phyloP scores from a whole-genome alignment of 2,797 vertebrate genomes.

The Odontamblyopus lacepedii region DNA sequence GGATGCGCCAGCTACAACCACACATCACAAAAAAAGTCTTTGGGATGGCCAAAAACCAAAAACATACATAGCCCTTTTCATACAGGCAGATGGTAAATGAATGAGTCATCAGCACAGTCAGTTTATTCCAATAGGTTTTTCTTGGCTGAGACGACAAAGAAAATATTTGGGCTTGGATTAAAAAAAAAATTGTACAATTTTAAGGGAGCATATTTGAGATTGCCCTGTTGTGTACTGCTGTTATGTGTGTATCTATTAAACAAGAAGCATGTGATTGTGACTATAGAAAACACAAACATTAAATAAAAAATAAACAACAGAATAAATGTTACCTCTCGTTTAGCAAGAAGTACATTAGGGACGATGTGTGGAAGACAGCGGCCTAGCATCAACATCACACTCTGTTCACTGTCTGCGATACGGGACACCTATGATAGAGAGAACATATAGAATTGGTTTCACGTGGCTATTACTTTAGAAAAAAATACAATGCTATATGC shows the following conservation, averaged over 20 bases:
- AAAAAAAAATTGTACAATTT: neutral
- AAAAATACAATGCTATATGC: slow-evolving; percentile 4
- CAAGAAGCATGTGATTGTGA: slow-evolving; percentile 47
- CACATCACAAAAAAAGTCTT: slow-evolving; percentile 3
- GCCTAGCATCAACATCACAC: slow-evolving; percentile 97
- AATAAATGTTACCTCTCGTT: slow-evolving; percentile 89
- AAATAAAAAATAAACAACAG: slow-evolving; percentile 12
- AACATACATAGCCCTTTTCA: slow-evolving; percentile 22
- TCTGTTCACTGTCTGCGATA: slow-evolving; percentile 95
- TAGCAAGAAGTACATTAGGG: slow-evolving; percentile 96
- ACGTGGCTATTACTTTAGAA: neutral
- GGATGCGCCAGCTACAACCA: neutral
- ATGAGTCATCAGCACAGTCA: slow-evolving; percentile 26
- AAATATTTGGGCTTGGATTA: neutral
- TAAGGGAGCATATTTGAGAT: neutral
- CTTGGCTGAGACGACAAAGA: slow-evolving; percentile 4
- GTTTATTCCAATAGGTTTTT: slow-evolving; percentile 15
- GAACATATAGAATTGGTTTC: neutral
- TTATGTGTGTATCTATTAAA: slow-evolving; percentile 65
- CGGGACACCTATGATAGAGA: slow-evolving; percentile 85
- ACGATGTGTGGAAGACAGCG: slow-evolving; percentile 98
- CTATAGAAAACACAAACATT: slow-evolving; percentile 19
- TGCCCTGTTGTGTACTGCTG: slow-evolving; percentile 34
- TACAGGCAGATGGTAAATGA: slow-evolving; percentile 31
- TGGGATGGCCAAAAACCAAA: slow-evolving; percentile 12